Percentiles rank a stretch among this genome's conserved stretches.
Evolutionary conservation across 2,113 vertebrate genomes (phyloP).

Genomic region (Mirounga angustirostris): DNA sequence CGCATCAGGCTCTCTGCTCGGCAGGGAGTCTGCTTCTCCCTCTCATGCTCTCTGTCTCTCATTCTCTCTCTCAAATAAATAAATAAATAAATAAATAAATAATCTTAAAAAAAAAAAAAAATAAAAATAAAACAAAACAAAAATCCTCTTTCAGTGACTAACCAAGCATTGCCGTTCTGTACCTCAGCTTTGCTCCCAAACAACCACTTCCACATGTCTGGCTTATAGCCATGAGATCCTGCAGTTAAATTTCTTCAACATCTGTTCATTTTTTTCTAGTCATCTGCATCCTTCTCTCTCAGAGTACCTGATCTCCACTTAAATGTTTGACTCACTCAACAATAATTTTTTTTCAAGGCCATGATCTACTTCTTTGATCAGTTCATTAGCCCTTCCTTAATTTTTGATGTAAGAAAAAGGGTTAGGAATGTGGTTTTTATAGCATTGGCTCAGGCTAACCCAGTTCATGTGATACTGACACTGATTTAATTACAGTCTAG

Average conservation of each 20-base stretch:
- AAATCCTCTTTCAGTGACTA: neutral
- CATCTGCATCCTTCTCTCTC: neutral
- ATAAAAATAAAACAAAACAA: neutral
- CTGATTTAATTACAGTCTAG: neutral
- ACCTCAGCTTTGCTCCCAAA: neutral
- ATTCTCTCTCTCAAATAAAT: too few relatives aligned
- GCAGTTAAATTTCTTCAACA: neutral
- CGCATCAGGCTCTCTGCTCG: too few relatives aligned
- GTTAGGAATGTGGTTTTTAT: neutral
- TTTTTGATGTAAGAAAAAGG: neutral
- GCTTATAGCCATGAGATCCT: neutral
- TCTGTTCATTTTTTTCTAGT: neutral
- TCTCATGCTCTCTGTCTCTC: too few relatives aligned
- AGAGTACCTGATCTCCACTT: neutral
- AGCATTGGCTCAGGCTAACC: neutral
- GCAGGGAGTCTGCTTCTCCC: too few relatives aligned
- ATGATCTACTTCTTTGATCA: neutral
- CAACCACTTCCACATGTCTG: slow-evolving; percentile 56
- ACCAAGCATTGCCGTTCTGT: neutral
- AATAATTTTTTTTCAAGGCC: neutral
- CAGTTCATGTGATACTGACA: neutral
- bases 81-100: too few relatives aligned
- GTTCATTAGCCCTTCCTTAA: neutral
- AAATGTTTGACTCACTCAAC: neutral
- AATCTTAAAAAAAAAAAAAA: neutral